A percentile compares a stretch with the other conserved stretches of the same genome.
Conservation (phyloP, 2,113 vertebrate species). For the Centropus bengalensis region DNA sequence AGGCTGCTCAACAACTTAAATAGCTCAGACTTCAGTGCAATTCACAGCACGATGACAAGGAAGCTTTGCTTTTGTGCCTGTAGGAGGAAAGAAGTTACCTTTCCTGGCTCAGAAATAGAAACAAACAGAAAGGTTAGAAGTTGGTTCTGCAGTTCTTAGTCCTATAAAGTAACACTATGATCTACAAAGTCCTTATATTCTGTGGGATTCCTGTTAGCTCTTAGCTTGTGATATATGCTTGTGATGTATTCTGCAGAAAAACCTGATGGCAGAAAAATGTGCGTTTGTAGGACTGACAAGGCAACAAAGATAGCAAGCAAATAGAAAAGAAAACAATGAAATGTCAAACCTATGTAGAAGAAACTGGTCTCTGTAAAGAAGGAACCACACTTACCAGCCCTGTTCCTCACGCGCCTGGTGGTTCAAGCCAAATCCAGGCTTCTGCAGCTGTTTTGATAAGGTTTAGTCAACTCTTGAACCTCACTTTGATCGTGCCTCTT, state of each 20-base stretch:
- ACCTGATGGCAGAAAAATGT: not conserved
- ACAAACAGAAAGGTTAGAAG: not conserved
- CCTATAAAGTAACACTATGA: not conserved
- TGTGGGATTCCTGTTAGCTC: not conserved
- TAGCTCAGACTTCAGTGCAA: not conserved
- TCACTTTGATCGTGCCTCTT: not conserved
- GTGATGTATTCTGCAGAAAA: not conserved
- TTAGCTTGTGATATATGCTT: not conserved
- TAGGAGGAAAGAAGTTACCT: not conserved
- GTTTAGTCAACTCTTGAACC: not conserved
- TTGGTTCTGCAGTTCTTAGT: not conserved
- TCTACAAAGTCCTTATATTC: not conserved
- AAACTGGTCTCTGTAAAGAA: not conserved
- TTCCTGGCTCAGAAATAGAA: not conserved
- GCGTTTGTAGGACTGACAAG: not conserved
- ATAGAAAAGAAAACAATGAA: not conserved
- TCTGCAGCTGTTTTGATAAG: not conserved
- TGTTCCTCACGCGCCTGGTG: not conserved
- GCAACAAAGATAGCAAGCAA: not conserved
- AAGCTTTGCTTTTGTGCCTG: slow-evolving; percentile 11
- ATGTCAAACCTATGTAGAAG: not conserved
- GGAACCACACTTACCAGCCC: not conserved
- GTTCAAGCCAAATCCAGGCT: not conserved
- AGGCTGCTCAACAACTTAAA: not conserved
- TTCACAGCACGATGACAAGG: not conserved